Percentiles rank a stretch among this genome's conserved stretches.
These are phyloP conservation scores for Melipona quadrifasciata DNA, from an alignment of 1,140 invertebrate genomes.

Conservation along the genomic window DNA sequence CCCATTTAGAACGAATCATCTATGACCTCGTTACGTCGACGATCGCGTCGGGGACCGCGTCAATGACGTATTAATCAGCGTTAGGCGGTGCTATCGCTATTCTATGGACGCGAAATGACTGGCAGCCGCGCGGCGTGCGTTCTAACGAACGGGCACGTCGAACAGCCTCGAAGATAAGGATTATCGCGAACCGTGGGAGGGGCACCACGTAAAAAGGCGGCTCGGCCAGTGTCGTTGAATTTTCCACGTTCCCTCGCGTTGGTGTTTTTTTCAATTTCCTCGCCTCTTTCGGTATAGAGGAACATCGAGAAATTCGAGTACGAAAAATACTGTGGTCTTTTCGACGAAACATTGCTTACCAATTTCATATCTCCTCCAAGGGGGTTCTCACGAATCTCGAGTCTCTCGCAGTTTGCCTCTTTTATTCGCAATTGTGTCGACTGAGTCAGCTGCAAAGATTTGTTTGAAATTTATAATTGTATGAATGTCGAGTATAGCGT, in stretches of 20 bases:
- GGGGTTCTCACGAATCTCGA: too few species aligned
- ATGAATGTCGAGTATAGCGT: too few species aligned
- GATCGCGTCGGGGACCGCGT: neutral
- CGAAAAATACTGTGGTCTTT: too few species aligned
- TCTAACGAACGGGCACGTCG: constrained; percentile 2
- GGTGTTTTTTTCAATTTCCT: constrained; percentile 3
- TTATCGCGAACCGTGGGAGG: constrained; percentile 12
- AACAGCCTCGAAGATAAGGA: constrained; percentile 28
- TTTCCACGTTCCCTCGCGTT: neutral
- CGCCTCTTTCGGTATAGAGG: too few species aligned
- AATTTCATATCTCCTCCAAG: too few species aligned
- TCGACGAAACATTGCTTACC: too few species aligned
- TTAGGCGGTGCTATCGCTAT: constrained; percentile 34
- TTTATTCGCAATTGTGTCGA: too few species aligned
- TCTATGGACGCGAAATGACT: constrained; percentile 23
- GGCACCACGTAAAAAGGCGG: constrained; percentile 9
- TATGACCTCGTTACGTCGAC: constrained; percentile 36
- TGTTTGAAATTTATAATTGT: too few species aligned
- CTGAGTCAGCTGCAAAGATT: too few species aligned
- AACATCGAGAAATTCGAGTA: neutral
- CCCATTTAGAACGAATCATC: constrained; percentile 28
- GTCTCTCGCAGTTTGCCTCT: too few species aligned
- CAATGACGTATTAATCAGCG: constrained; percentile 50
- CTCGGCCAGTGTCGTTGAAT: neutral
- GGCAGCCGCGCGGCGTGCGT: neutral